phyloP scores from a whole-genome alignment of 2,113 vertebrate species.

The Sciurus niger region DNA sequence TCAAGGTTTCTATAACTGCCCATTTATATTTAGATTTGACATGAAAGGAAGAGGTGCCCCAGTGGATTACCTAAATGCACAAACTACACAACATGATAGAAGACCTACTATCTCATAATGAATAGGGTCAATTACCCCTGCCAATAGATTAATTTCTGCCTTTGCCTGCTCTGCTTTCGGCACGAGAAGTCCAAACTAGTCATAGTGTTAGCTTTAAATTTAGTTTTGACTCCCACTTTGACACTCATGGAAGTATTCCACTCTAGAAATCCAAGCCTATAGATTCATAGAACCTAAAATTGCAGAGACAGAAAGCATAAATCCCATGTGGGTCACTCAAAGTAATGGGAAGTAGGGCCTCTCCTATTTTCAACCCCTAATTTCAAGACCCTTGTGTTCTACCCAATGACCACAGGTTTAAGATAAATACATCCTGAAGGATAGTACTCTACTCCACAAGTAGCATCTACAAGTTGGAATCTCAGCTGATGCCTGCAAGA shows the following conservation, averaged over 20 bases:
- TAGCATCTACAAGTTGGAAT: not conserved
- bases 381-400: not conserved
- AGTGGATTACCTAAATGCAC: not conserved
- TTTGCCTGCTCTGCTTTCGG: not conserved
- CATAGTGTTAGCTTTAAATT: not conserved
- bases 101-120: not conserved
- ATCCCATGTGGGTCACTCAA: not conserved
- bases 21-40: not conserved
- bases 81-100: not conserved
- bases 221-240: not conserved
- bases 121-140: not conserved
- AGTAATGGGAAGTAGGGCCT: not conserved
- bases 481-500: not conserved
- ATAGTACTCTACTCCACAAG: not conserved
- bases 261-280: not conserved
- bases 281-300: not conserved
- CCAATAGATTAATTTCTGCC: not conserved
- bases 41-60: not conserved
- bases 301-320: not conserved
- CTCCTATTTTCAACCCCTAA: not conserved
- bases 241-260: not conserved
- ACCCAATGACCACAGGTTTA: not conserved
- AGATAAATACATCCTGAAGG: not conserved
- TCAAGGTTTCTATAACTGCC: not conserved
- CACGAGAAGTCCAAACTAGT: not conserved